These are phyloP conservation scores for Gorsachius goisagi DNA, from an alignment of 2,113 vertebrate genomes.

Conservation along the genomic window DNA sequence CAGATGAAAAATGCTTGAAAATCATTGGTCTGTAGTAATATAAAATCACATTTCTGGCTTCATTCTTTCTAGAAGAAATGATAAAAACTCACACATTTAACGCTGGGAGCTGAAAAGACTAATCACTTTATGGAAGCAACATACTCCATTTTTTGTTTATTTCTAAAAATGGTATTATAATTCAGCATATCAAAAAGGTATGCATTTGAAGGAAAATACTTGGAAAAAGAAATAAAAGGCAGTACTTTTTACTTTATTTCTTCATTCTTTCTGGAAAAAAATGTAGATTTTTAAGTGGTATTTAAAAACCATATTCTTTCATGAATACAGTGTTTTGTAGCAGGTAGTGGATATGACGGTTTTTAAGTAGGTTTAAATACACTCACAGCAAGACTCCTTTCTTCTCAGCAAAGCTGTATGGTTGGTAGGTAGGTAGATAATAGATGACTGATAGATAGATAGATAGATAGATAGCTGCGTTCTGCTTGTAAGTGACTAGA, in stretches of 20 bases:
- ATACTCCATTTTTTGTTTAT: not conserved
- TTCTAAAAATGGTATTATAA: not conserved
- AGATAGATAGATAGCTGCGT: not conserved
- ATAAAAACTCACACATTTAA: not conserved
- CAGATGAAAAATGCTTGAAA: not conserved
- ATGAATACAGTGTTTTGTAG: not conserved
- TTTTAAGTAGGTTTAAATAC: not conserved
- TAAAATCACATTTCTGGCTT: not conserved
- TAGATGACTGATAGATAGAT: too few species aligned
- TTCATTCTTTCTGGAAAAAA: not conserved
- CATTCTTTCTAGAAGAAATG: not conserved
- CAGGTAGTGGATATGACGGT: not conserved
- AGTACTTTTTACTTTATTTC: not conserved
- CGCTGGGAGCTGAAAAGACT: not conserved
- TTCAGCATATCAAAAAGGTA: not conserved
- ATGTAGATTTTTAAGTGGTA: not conserved
- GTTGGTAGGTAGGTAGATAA: not conserved
- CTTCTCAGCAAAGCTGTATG: not conserved
- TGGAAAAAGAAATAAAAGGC: not conserved
- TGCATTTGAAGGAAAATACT: not conserved
- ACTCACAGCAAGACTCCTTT: not conserved
- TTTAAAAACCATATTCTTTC: not conserved
- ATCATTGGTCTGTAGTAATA: not conserved
- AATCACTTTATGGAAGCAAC: not conserved
- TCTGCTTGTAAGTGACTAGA: not conserved